phyloP scores from a whole-genome alignment of 2,888 invertebrate genomes.

The Aspidiotus destructor region DNA sequence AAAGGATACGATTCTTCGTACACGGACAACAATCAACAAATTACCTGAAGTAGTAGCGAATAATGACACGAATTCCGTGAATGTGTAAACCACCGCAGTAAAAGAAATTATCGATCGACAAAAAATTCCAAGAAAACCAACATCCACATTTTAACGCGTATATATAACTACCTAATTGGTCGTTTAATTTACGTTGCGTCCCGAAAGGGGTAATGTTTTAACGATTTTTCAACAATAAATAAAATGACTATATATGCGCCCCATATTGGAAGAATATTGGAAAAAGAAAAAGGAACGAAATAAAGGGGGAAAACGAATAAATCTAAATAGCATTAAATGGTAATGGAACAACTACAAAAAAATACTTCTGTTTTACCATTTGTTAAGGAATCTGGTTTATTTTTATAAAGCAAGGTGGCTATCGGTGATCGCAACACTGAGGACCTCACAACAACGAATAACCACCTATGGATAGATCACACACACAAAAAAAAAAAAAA shows the following conservation, averaged over 20 bases:
- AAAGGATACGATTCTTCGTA: no score
- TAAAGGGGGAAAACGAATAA: slow-evolving; percentile 11
- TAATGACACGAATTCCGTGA: no score
- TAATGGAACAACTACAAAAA: slow-evolving; percentile 18
- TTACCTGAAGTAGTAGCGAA: no score
- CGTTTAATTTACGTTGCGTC: background rate
- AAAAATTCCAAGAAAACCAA: slow-evolving; percentile 5
- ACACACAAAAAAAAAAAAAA: background rate
- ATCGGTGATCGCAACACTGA: slow-evolving; percentile 26
- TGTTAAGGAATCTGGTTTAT: slow-evolving; percentile 32
- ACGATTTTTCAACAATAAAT: slow-evolving; percentile 8
- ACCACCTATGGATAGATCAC: slow-evolving; percentile 17
- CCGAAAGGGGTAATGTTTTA: background rate
- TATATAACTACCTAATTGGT: slow-evolving; percentile 15
- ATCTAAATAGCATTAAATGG: slow-evolving; percentile 23
- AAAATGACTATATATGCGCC: background rate
- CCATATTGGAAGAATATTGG: no score
- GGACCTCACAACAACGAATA: slow-evolving; percentile 26
- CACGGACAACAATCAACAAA: no score
- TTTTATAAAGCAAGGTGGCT: slow-evolving; percentile 29
- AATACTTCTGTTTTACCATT: slow-evolving; percentile 26
- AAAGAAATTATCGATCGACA: background rate
- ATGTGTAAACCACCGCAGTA: background rate
- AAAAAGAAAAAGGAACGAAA: background rate
- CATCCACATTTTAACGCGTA: slow-evolving; percentile 3